Evolutionary conservation across 2,888 invertebrate species (phyloP).

Genomic region (Clanis bilineata): DNA sequence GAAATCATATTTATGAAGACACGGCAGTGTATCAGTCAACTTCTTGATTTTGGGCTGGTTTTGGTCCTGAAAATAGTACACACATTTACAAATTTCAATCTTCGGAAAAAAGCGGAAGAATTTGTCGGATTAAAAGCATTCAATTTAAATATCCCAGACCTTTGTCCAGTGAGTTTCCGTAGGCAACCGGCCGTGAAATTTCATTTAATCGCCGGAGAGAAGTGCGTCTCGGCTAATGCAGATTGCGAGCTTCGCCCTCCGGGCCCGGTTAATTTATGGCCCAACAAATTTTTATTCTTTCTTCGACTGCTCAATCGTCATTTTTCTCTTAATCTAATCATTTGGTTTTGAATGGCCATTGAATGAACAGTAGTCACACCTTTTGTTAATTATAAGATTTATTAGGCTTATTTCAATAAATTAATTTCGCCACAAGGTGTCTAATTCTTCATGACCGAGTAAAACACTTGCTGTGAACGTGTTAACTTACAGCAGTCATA

Average conservation of each 20-base stretch:
- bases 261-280: slow-evolving; percentile 74
- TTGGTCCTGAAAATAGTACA: too few species aligned
- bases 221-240: slow-evolving; percentile 79
- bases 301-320: slow-evolving; percentile 71
- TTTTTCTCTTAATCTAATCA: slow-evolving; percentile 41
- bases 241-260: slow-evolving; percentile 68
- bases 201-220: slow-evolving; percentile 77
- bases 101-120: slow-evolving; percentile 51
- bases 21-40: too few species aligned
- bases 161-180: slow-evolving; percentile 73
- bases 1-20: too few species aligned
- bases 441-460: not conserved
- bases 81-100: slow-evolving; percentile 41
- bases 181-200: slow-evolving; percentile 77
- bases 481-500: not conserved
- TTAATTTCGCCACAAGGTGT: not conserved
- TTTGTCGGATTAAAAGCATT: slow-evolving; percentile 69
- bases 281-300: slow-evolving; percentile 77
- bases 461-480: not conserved
- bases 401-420: not conserved
- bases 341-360: slow-evolving; percentile 2
- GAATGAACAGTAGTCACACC: not conserved
- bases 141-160: slow-evolving; percentile 74
- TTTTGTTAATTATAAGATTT: not conserved
- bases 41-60: too few species aligned